Evolutionary conservation across 2,888 invertebrate genomes (phyloP).

Genomic region (Calameuta idolon): DNA sequence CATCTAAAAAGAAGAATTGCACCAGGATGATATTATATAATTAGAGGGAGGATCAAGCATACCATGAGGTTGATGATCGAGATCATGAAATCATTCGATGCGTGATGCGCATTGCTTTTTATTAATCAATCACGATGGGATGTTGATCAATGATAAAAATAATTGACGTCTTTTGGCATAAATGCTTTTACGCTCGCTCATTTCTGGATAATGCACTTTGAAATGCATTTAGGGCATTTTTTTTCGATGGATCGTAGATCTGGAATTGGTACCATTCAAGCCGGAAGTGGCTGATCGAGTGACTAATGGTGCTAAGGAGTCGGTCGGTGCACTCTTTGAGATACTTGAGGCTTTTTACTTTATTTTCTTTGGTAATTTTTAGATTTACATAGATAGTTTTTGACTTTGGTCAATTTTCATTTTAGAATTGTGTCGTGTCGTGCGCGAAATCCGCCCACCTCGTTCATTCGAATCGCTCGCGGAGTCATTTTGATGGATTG

Average conservation of each 20-base stretch:
- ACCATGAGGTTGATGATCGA: neutral
- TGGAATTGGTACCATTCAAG: neutral
- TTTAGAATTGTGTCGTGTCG: neutral
- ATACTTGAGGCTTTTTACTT: neutral
- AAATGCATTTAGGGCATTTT: neutral
- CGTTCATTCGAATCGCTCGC: neutral
- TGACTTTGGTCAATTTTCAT: neutral
- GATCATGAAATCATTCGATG: neutral
- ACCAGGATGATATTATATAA: neutral
- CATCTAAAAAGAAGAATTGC: slow-evolving; percentile 67
- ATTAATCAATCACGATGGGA: neutral
- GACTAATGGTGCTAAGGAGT: neutral
- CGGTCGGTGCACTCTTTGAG: neutral
- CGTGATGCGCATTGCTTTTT: neutral
- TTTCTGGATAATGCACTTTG: neutral
- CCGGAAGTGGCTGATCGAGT: neutral
- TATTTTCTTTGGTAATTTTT: neutral
- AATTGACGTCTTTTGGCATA: neutral
- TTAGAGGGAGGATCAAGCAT: neutral
- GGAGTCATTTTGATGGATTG: neutral
- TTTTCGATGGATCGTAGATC: neutral
- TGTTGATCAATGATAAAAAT: neutral
- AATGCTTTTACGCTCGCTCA: neutral
- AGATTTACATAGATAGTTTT: neutral
- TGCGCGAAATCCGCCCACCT: neutral